phyloP scores from a whole-genome alignment of 2,888 invertebrate species.

The Rhimphoctona megacephalus region DNA sequence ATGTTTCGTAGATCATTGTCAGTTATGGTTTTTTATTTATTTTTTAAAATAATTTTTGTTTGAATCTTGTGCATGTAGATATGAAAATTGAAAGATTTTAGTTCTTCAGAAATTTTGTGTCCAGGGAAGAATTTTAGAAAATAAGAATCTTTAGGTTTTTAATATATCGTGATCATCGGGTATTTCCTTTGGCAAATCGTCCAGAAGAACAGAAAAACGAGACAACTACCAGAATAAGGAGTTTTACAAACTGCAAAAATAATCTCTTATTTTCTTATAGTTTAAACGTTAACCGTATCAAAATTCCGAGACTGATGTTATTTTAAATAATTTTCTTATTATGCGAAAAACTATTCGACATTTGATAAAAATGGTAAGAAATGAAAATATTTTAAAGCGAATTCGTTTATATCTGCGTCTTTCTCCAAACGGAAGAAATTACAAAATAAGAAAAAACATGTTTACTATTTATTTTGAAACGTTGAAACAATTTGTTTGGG shows the following conservation, averaged over 20 bases:
- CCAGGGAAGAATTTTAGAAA: background rate
- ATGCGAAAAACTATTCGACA: background rate
- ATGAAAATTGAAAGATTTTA: background rate
- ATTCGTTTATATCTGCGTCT: background rate
- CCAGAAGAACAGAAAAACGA: background rate
- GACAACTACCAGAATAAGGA: background rate
- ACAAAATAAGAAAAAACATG: background rate
- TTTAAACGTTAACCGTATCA: background rate
- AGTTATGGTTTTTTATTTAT: background rate
- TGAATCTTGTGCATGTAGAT: slow-evolving; percentile 22
- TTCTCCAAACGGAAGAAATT: background rate
- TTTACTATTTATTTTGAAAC: background rate
- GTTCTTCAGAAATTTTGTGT: background rate
- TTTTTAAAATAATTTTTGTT: background rate
- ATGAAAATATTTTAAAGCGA: background rate
- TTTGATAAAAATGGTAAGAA: background rate
- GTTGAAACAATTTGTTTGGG: background rate
- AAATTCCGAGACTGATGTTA: background rate
- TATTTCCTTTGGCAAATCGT: background rate
- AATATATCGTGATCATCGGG: background rate
- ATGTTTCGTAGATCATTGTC: slow-evolving; percentile 12
- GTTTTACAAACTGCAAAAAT: background rate
- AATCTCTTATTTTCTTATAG: background rate
- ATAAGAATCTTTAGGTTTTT: background rate
- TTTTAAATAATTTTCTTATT: background rate